Evolutionary conservation across 2,113 vertebrate species (phyloP), one percentile per base, ranked within the genome.

Genomic region (Rissa tridactyla): DNA sequence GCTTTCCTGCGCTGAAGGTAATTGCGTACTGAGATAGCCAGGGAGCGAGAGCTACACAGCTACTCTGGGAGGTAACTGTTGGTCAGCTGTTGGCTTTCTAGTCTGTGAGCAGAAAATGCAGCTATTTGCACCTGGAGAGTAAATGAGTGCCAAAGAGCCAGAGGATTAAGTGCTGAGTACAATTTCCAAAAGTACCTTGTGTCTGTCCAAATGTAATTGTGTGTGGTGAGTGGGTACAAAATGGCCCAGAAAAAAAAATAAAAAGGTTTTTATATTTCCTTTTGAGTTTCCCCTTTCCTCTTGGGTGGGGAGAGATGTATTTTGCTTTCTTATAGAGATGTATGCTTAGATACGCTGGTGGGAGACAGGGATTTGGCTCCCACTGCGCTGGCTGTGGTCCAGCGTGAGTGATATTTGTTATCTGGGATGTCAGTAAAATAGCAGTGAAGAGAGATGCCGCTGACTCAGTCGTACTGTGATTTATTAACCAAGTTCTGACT

Each of bases 401-500:
- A 92, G 36, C 0, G 0, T 23, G 52, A 79, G 73, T 20, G 91
- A n/a, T 77, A 76, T 69, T 91, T 49, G 49, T 82, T 76, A 57
- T 76, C 58, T 40, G 87, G 64, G 92, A 32, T 76, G 81, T 82
- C 73, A 73, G 68, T 38, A 25, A 84, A 88, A 69, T 9, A 80
- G 69, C 86, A 94, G 62, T 10, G 81, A 65, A 15, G 46, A 87
- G 83, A 85, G 77, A 82, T 88, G 88, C 86, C 6, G 34, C 89
- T 95, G 92, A 95, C 72, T 97, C 94, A 92, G 36, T 91, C 44
- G 52, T 70, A 13, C 77, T 87, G 88, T 38, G 76, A 76, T 38
- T 94, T 72, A 82, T 71, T 88, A 82, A 88, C 65, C 21, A 44
- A 51, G 60, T 26, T 93, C 76, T 95, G 95, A 94, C 44, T 95